Evolutionary conservation across 2,113 vertebrate species (phyloP).

Genomic region (Eubucco bourcierii): DNA sequence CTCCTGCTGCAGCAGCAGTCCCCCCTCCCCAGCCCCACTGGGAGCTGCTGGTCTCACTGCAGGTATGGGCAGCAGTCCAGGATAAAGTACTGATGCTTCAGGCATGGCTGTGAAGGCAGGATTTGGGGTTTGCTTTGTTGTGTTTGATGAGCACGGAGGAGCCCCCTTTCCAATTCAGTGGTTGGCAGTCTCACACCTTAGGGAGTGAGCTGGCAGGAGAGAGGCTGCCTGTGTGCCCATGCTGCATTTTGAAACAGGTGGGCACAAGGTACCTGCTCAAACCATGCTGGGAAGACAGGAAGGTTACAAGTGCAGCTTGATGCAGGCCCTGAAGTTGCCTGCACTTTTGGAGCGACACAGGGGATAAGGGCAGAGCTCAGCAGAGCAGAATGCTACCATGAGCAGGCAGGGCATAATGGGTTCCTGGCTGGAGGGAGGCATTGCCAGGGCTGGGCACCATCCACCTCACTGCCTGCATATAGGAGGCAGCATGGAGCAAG

Average conservation of each 20-base stretch:
- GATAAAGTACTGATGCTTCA: slow-evolving; percentile 28
- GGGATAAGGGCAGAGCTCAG: background rate
- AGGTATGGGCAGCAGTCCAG: slow-evolving; percentile 46
- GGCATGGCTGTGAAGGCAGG: background rate
- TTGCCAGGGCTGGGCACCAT: background rate
- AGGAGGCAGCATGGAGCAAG: background rate
- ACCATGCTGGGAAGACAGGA: background rate
- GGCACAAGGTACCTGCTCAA: slow-evolving; percentile 16
- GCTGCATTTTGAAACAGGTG: background rate
- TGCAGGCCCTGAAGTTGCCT: background rate
- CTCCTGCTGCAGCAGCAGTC: background rate
- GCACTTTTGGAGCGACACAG: background rate
- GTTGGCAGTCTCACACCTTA: background rate
- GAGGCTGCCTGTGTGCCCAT: background rate
- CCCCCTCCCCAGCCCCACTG: background rate
- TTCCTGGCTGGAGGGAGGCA: background rate
- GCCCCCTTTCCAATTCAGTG: background rate
- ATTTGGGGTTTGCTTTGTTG: background rate
- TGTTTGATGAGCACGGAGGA: background rate
- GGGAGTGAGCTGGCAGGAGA: slow-evolving; percentile 32
- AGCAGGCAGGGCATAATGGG: background rate
- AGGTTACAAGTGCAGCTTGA: slow-evolving; percentile 17
- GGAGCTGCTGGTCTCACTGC: background rate
- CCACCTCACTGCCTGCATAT: background rate
- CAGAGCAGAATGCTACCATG: background rate